phyloP scores from a whole-genome alignment of 2,888 invertebrate genomes.

The Leuctra nigra region DNA sequence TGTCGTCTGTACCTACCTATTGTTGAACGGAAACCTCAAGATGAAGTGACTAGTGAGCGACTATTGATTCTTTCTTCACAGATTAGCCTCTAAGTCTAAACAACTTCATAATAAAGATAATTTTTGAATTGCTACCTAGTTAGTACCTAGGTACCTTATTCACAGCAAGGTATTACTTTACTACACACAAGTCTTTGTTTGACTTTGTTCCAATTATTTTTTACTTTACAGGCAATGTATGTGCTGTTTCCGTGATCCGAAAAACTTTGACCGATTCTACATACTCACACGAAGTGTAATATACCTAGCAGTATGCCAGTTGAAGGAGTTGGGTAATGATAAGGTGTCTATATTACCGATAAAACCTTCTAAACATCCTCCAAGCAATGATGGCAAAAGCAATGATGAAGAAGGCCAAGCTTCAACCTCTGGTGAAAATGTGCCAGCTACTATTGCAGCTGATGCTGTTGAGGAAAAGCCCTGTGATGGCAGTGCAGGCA shows the following conservation, averaged over 20 bases:
- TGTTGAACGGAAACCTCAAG: no score
- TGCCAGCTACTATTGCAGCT: slow-evolving; percentile 15
- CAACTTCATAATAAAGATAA: no score
- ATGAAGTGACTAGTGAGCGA: no score
- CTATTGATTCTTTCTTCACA: no score
- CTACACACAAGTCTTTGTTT: slow-evolving; percentile 22
- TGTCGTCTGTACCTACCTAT: no score
- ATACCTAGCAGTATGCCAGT: slow-evolving; percentile 72
- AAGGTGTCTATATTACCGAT: not conserved
- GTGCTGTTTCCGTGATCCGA: slow-evolving; percentile 88
- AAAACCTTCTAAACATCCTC: not conserved
- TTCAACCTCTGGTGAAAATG: slow-evolving; percentile 23
- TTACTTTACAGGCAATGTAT: slow-evolving; percentile 84
- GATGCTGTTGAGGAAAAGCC: not conserved
- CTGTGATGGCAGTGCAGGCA: slow-evolving; percentile 28
- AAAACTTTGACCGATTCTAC: slow-evolving; percentile 88
- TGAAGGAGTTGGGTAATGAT: slow-evolving; percentile 63
- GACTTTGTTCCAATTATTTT: no score
- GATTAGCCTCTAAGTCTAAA: no score
- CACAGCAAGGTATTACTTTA: no score
- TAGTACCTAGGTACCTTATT: no score
- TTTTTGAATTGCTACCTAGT: no score
- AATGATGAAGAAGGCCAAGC: slow-evolving; percentile 17
- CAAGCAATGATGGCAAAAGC: not conserved
- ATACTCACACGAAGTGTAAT: slow-evolving; percentile 82